phyloP scores from a whole-genome alignment of 2,888 invertebrate genomes.

The Amaurobius ferox region DNA sequence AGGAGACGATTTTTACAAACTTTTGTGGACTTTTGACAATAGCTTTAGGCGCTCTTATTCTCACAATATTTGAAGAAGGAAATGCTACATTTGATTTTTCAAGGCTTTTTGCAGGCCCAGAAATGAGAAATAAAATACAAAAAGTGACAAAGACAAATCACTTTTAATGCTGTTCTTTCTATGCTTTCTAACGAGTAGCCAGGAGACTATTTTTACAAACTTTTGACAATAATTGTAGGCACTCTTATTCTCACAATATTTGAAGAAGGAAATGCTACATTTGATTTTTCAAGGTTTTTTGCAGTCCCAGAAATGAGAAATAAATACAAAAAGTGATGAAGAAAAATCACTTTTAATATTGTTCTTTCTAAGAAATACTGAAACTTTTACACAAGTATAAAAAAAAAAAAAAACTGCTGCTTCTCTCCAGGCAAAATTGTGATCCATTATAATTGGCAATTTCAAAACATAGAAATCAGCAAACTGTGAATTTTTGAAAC shows the following conservation, averaged over 20 bases:
- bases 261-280: slow-evolving; percentile 45
- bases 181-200: background rate
- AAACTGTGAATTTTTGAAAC: no score
- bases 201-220: slow-evolving; percentile 28
- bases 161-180: no score
- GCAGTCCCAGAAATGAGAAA: slow-evolving; percentile 22
- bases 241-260: slow-evolving; percentile 50
- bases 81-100: slow-evolving; percentile 45
- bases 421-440: no score
- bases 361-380: no score
- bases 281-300: slow-evolving; percentile 36
- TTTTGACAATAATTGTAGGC: slow-evolving; percentile 28
- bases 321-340: no score
- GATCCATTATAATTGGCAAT: no score
- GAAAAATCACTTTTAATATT: no score
- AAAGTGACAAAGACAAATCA: no score
- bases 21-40: slow-evolving; percentile 30
- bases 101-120: slow-evolving; percentile 31
- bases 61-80: slow-evolving; percentile 54
- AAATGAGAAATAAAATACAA: background rate
- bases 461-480: no score
- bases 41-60: slow-evolving; percentile 39
- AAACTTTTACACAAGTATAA: no score
- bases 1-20: slow-evolving; percentile 24
- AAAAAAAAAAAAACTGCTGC: no score